These are phyloP conservation scores for Peromyscus leucopus DNA, from an alignment of 2,113 vertebrate genomes.

Conservation along the genomic window DNA sequence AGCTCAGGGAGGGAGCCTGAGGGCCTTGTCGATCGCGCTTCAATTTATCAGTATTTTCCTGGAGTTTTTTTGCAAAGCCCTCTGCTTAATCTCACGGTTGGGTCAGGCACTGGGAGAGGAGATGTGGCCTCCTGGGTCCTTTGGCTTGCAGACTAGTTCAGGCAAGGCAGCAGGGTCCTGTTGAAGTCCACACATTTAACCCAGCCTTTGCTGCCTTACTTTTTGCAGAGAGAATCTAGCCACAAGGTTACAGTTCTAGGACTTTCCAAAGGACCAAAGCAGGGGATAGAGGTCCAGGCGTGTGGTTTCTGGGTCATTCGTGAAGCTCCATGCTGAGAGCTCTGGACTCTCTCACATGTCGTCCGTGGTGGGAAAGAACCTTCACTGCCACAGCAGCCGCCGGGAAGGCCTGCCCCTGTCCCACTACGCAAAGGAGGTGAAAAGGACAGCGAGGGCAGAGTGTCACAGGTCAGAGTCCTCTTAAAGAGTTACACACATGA, in stretches of 20 bases:
- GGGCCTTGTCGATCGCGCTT: conserved; percentile 70
- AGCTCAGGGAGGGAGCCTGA: conserved; percentile 71
- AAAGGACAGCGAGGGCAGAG: not conserved
- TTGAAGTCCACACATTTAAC: not conserved
- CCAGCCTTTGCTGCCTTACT: not conserved
- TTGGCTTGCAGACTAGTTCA: conserved; percentile 39
- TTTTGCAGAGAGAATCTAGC: not conserved
- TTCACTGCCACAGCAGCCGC: not conserved
- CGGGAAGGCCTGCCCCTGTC: not conserved
- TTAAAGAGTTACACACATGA: not conserved
- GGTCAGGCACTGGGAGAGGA: not conserved
- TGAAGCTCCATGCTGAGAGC: no score
- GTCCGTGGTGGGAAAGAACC: not conserved
- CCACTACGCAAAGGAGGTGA: no score
- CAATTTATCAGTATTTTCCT: conserved; percentile 83
- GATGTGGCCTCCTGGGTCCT: conserved; percentile 12
- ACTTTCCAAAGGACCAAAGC: not conserved
- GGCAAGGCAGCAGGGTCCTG: not conserved
- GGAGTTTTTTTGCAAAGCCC: conserved; percentile 79
- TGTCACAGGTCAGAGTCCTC: not conserved
- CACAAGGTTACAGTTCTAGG: not conserved
- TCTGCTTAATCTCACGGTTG: conserved; percentile 64
- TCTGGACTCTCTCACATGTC: rapidly evolving
- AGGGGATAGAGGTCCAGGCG: not conserved
- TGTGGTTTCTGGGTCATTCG: rapidly evolving